phyloP scores from a whole-genome alignment of 2,113 vertebrate genomes.

The Lepisosteus oculatus region DNA sequence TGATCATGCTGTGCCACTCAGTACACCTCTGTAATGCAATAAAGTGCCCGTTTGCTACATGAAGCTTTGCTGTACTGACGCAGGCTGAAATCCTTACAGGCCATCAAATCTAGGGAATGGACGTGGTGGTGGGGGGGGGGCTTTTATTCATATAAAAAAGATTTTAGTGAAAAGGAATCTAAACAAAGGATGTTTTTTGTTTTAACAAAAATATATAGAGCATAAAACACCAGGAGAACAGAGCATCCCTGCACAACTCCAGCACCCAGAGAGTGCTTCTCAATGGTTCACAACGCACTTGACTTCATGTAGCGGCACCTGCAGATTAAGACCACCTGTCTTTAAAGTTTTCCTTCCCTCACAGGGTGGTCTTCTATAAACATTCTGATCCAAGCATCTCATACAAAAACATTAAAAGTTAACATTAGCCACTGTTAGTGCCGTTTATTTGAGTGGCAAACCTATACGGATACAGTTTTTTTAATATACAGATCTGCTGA shows the following conservation, averaged over 20 bases:
- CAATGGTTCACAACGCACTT: conserved; percentile 1
- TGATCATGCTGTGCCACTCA: no score
- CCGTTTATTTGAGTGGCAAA: no score
- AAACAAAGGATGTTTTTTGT: conserved; percentile 42
- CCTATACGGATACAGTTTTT: no score
- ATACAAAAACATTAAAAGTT: neutral
- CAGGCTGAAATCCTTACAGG: conserved; percentile 13
- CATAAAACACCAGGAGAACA: conserved; percentile 17
- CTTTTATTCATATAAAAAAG: conserved; percentile 45
- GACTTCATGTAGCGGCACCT: conserved; percentile 12
- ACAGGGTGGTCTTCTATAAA: conserved; percentile 19
- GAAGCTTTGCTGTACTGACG: neutral
- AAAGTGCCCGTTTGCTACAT: no score
- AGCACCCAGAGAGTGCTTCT: conserved; percentile 46
- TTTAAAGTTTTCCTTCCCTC: neutral
- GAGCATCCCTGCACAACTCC: neutral
- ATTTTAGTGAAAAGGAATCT: conserved; percentile 66
- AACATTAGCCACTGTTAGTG: no score
- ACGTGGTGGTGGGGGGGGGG: conserved; percentile 50
- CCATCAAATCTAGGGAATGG: conserved; percentile 50
- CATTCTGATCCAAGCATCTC: neutral
- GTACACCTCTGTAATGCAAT: no score
- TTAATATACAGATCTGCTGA: no score
- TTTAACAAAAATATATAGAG: conserved; percentile 34
- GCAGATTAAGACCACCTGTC: conserved; percentile 1